Base-by-base conservation (phyloP, 2,888 invertebrate genomes). In the Hirtodrosophila histrioides region DNA sequence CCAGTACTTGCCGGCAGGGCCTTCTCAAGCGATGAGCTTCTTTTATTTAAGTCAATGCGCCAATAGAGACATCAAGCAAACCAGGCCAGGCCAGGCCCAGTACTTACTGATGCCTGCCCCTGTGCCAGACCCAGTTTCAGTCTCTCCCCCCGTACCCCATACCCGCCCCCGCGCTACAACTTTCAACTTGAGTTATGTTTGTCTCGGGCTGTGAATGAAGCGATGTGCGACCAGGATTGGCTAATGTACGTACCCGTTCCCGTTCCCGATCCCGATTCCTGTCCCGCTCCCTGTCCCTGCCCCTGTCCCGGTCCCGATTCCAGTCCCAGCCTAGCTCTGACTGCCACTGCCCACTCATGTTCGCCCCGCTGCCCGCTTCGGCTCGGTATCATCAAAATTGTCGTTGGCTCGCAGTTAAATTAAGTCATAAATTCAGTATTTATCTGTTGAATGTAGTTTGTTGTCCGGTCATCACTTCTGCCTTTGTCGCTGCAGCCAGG, bases 351-450 rank as follows among this genome's bases (percentile, higher is more conserved):
- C 82, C 82, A 82, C 82, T 82, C 82, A 82, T 70, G 85, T 65
- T 64, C 50, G 72, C 72, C 66, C 40, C 44, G 17, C 44, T 45
- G 39, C 23, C 37, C 53, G 29, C 33, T 27, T 40, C 46, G 57
- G 69, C 54, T 66, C 51, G 55, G 74, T 85, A 85, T 85, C 83
- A 78, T 83, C 83, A 88, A 84, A 84, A 86, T 85, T 85, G 84
- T 88, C 84, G 88, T 85, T 85, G 88, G 84, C 84, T 89, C 87
- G 86, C 82, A 90, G 89, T 89, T 89, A 90, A 91, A 90, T 91
- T 90, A 91, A 90, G 90, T 89, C 90, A 91, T 90, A 90, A 90
- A 90, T 90, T 90, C 88, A 88, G 89, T 89, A 91, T 90, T 90
- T 90, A 90, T 90, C 91, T 88, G 78, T 75, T 79, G 86, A 82